Evolutionary conservation across 2,888 invertebrate species (phyloP).

Genomic region (Lochmaea capreae): DNA sequence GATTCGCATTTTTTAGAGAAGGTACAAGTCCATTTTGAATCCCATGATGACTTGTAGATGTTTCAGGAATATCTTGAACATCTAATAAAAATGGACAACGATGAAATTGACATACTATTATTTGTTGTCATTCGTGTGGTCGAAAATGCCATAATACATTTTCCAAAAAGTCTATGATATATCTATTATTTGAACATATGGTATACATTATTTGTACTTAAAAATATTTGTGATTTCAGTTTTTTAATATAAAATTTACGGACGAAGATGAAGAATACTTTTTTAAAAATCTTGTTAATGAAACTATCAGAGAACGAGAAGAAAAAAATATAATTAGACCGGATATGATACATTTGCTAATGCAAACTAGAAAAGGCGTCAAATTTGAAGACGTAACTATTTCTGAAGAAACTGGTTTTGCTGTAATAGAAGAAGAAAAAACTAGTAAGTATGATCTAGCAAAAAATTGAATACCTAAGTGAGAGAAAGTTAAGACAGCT

Average conservation of each 20-base stretch:
- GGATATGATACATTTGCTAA: constrained; percentile 68
- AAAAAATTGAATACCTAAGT: too few species aligned
- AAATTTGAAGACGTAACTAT: constrained; percentile 51
- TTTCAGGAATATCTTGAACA: too few species aligned
- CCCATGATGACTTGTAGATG: too few species aligned
- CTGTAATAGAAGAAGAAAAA: constrained; percentile 52
- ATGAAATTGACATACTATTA: too few species aligned
- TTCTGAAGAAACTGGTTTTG: constrained; percentile 50
- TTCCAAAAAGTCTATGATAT: background rate
- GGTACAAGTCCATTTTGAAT: too few species aligned
- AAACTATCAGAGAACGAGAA: constrained; percentile 50
- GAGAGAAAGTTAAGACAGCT: too few species aligned
- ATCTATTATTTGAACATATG: background rate
- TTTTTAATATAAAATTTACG: constrained; percentile 25
- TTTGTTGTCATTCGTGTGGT: too few species aligned
- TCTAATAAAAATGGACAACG: too few species aligned
- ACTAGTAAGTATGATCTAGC: background rate
- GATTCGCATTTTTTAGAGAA: too few species aligned
- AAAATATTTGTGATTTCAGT: constrained; percentile 11
- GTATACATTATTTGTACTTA: background rate
- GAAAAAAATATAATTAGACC: constrained; percentile 50
- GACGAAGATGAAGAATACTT: constrained; percentile 15
- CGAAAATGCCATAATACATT: too few species aligned
- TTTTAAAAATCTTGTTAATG: constrained; percentile 46
- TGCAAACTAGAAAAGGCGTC: constrained; percentile 66